These are phyloP conservation scores for Paratilapia polleni DNA, from an alignment of 2,113 vertebrate genomes.

Conservation along the genomic window DNA sequence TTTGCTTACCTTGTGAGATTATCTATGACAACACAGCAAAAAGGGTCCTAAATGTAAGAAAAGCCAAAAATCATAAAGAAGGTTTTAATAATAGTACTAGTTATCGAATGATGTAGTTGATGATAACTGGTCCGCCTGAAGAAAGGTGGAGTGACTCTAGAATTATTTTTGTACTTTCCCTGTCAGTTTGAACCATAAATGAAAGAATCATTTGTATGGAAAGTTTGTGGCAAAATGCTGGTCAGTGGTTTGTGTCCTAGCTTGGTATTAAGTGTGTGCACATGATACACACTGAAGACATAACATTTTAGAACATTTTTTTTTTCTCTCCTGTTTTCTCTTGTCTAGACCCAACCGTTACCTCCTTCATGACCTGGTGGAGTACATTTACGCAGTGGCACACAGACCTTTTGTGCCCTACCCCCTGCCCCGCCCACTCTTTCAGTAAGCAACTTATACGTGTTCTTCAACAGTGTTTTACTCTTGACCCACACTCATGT, in stretches of 20 bases:
- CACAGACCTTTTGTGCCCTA: slow-evolving; percentile 86
- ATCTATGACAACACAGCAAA: too few relatives aligned
- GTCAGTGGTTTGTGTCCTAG: background rate
- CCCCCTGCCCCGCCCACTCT: slow-evolving; percentile 86
- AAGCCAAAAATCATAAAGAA: too few relatives aligned
- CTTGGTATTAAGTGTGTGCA: background rate
- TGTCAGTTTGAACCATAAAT: background rate
- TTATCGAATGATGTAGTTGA: too few relatives aligned
- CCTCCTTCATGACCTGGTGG: slow-evolving; percentile 89
- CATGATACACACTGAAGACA: background rate
- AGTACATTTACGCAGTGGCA: slow-evolving; percentile 84
- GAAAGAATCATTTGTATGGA: background rate
- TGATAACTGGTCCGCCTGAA: too few relatives aligned
- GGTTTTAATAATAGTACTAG: too few relatives aligned
- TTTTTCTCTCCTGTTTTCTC: background rate
- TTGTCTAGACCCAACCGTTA: slow-evolving; percentile 87
- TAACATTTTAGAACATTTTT: too few relatives aligned
- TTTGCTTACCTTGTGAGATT: too few relatives aligned
- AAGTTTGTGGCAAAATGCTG: background rate
- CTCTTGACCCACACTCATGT: background rate
- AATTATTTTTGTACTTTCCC: too few relatives aligned
- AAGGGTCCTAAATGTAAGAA: too few relatives aligned
- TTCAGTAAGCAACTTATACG: slow-evolving; percentile 82
- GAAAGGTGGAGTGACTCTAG: too few relatives aligned
- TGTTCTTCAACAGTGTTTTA: background rate